Conservation (phyloP, 2,797 vertebrate species). For the Onychomys arenicola region DNA sequence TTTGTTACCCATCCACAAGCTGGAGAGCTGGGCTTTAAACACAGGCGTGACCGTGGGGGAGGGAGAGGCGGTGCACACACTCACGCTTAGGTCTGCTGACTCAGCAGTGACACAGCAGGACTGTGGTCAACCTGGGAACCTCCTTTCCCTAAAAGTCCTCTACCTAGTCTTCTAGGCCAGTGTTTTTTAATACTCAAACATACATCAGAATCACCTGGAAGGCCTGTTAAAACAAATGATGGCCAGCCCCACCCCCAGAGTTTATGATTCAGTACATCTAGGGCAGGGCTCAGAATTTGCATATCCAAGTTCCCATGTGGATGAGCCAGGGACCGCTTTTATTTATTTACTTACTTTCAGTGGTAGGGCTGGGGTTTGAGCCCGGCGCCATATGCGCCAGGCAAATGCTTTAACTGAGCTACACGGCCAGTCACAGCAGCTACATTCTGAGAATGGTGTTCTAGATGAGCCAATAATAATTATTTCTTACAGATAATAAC, state of each 20-base stretch:
- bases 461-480: neutral
- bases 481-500: slow-evolving; percentile 41
- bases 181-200: slow-evolving; percentile 47
- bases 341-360: neutral
- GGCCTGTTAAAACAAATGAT: slow-evolving; percentile 76
- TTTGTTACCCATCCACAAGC: neutral
- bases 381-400: neutral
- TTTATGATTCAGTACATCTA: slow-evolving; percentile 70
- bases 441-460: neutral
- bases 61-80: too few relatives aligned
- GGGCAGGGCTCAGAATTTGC: slow-evolving; percentile 61
- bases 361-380: neutral
- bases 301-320: slow-evolving; percentile 71
- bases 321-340: neutral
- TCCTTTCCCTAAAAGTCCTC: neutral
- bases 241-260: slow-evolving; percentile 52
- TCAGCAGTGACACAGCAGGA: neutral
- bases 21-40: slow-evolving; percentile 17
- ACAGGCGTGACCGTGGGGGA: neutral
- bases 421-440: neutral
- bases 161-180: neutral
- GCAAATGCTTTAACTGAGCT: neutral
- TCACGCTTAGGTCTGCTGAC: slow-evolving; percentile 8
- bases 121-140: neutral
- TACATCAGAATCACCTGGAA: slow-evolving; percentile 57